Percentiles rank a stretch among this genome's conserved stretches.
Evolutionary conservation across 2,888 invertebrate genomes (phyloP).

Genomic region (Polia nebulosa): DNA sequence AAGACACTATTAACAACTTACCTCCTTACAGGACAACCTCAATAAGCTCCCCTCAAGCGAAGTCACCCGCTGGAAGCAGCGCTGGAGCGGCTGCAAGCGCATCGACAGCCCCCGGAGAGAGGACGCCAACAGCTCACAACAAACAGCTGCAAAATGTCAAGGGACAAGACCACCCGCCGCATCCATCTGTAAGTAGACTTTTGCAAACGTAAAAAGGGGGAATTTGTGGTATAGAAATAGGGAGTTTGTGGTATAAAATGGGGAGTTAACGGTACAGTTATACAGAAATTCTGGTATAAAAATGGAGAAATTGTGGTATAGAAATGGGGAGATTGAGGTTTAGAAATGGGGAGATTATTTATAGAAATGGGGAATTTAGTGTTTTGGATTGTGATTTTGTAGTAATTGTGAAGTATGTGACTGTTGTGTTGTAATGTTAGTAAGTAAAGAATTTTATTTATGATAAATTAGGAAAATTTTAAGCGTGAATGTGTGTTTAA

Average conservation of each 20-base stretch:
- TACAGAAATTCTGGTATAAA: neutral
- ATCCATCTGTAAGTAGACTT: slow-evolving; percentile 93
- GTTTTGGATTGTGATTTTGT: neutral
- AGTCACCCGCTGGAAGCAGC: slow-evolving; percentile 94
- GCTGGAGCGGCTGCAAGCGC: slow-evolving; percentile 88
- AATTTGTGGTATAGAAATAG: slow-evolving; percentile 1
- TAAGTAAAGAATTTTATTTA: neutral
- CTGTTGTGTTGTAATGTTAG: neutral
- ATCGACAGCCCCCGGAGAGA: slow-evolving; percentile 88
- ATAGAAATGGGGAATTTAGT: neutral
- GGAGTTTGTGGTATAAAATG: neutral
- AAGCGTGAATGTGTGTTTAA: neutral
- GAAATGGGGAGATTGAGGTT: neutral
- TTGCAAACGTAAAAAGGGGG: neutral
- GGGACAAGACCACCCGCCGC: slow-evolving; percentile 91
- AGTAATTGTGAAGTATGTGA: slow-evolving; percentile 13
- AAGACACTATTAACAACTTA: neutral
- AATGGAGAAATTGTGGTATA: neutral
- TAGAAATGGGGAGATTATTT: neutral
- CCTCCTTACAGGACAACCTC: slow-evolving; percentile 92
- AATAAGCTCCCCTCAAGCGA: slow-evolving; percentile 93
- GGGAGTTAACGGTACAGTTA: neutral
- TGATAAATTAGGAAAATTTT: neutral
- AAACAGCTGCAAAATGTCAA: slow-evolving; percentile 95
- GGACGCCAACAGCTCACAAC: slow-evolving; percentile 93